phyloP scores from a whole-genome alignment of 1,140 invertebrate species.

The Amphibalanus amphitrite region DNA sequence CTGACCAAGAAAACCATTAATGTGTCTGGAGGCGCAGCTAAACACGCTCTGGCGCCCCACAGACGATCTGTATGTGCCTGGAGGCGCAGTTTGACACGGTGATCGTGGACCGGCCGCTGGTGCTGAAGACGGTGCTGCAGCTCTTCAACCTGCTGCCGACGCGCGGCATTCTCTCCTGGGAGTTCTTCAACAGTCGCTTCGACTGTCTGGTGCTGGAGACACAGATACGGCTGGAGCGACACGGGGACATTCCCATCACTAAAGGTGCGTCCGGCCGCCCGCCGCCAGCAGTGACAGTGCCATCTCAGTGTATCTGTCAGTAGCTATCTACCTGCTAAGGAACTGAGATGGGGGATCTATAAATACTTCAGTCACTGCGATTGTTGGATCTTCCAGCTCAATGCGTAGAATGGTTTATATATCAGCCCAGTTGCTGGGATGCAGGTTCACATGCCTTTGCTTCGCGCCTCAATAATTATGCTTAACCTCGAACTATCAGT shows the following conservation, averaged over 20 bases:
- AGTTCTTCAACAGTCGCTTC: constrained; percentile 95
- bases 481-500: too few relatives aligned
- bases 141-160: constrained; percentile 83
- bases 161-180: constrained; percentile 80
- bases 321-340: background rate
- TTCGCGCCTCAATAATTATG: too few relatives aligned
- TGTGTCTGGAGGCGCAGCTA: background rate
- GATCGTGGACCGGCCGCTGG: constrained; percentile 88
- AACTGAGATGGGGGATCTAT: too few relatives aligned
- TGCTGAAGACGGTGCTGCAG: constrained; percentile 89
- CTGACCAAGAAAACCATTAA: constrained; percentile 18
- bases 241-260: constrained; percentile 54
- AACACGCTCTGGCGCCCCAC: too few relatives aligned
- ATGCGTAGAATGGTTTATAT: too few relatives aligned
- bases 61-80: background rate
- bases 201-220: constrained; percentile 90
- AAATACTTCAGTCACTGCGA: too few relatives aligned
- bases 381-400: too few relatives aligned
- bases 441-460: too few relatives aligned
- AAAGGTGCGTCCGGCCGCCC: constrained; percentile 33
- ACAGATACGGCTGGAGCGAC: constrained; percentile 71
- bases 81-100: constrained; percentile 69
- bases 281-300: constrained; percentile 8
- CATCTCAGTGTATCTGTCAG: background rate
- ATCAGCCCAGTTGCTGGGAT: too few relatives aligned